Conservation (phyloP, 2,113 vertebrate species). For the Nothoprocta pentlandii region DNA sequence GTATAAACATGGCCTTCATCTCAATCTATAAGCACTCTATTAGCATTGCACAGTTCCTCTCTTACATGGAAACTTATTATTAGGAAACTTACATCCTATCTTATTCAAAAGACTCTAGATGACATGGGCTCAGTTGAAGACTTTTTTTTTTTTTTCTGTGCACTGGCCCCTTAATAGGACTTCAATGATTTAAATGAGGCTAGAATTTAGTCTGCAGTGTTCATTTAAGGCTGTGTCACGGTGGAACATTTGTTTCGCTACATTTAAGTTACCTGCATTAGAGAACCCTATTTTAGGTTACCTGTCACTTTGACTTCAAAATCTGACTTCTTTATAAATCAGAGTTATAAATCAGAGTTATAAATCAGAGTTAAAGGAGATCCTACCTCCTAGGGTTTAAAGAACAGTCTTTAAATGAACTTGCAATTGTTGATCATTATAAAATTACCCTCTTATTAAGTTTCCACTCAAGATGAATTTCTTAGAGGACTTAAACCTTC, state of each 20-base stretch:
- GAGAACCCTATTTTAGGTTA: not conserved
- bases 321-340: not conserved
- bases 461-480: constrained; percentile 1
- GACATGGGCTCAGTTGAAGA: not conserved
- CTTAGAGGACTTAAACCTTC: not conserved
- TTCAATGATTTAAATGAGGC: not conserved
- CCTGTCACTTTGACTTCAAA: not conserved
- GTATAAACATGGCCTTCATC: not conserved
- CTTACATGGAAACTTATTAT: not conserved
- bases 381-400: not conserved
- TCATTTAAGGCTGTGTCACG: not conserved
- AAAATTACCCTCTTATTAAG: not conserved
- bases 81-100: not conserved
- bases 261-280: not conserved
- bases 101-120: not conserved
- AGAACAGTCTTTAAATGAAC: not conserved
- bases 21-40: not conserved
- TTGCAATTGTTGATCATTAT: not conserved
- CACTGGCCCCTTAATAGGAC: not conserved
- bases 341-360: not conserved
- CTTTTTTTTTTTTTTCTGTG: not conserved
- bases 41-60: not conserved
- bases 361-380: not conserved
- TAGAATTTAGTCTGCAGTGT: not conserved
- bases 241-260: not conserved